phyloP scores from a whole-genome alignment of 2,113 vertebrate species.

The Psilopsiagon aymara region DNA sequence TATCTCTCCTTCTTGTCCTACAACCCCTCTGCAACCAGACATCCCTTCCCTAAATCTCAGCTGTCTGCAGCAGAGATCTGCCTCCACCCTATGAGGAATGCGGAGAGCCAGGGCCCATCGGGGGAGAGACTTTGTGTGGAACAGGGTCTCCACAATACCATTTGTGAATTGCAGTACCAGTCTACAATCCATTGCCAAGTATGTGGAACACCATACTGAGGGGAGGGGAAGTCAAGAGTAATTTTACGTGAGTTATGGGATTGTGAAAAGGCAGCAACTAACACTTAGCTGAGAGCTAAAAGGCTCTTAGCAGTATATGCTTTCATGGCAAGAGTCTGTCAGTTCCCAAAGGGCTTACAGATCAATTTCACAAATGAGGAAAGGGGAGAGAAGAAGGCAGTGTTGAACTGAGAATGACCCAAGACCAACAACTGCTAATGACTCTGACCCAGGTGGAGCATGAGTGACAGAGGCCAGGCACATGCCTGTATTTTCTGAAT shows the following conservation, averaged over 20 bases:
- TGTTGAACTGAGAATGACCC: background rate
- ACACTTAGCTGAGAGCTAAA: background rate
- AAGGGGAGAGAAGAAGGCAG: background rate
- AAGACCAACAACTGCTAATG: background rate
- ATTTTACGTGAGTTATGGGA: background rate
- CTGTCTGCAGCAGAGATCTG: background rate
- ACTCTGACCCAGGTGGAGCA: background rate
- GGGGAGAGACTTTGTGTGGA: background rate
- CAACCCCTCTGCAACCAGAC: fast-evolving
- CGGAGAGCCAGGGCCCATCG: background rate
- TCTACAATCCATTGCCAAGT: background rate
- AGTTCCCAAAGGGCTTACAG: background rate
- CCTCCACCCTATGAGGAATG: fast-evolving
- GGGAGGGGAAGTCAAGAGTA: background rate
- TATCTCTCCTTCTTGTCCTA: fast-evolving
- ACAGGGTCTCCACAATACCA: background rate
- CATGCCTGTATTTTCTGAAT: background rate
- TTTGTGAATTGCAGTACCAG: background rate
- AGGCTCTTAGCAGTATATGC: background rate
- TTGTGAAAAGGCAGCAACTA: background rate
- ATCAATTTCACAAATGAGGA: background rate
- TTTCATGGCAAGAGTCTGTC: background rate
- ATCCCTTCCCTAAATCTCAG: background rate
- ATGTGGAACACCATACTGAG: background rate
- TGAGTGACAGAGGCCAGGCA: background rate